Conservation (phyloP, 2,888 invertebrate genomes). For the Pyrocoelia pectoralis region DNA sequence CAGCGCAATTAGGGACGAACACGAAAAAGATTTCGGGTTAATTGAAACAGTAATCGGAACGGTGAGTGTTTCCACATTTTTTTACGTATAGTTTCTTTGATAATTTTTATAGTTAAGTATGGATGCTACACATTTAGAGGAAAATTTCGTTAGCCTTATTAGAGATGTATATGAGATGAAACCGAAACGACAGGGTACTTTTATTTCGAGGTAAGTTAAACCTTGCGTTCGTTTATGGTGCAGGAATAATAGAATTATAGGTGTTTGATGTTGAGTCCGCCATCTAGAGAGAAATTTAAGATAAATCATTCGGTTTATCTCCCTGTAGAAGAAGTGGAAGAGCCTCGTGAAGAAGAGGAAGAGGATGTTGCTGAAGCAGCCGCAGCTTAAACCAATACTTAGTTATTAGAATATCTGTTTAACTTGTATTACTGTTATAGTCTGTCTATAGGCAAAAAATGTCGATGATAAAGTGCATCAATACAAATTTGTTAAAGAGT, state of each 20-base stretch:
- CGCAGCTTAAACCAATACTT: conserved; percentile 13
- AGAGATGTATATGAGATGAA: conserved; percentile 70
- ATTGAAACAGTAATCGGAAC: conserved; percentile 74
- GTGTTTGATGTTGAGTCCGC: conserved; percentile 69
- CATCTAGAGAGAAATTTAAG: conserved; percentile 72
- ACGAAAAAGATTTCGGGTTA: conserved; percentile 75
- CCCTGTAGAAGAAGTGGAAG: conserved; percentile 48
- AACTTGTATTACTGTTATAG: no score
- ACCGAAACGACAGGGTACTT: conserved; percentile 74
- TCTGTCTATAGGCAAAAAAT: no score
- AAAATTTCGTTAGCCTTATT: conserved; percentile 73
- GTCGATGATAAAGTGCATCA: no score
- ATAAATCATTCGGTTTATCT: conserved; percentile 62
- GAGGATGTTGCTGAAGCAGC: conserved; percentile 32
- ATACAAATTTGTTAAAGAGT: no score
- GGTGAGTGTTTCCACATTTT: no score
- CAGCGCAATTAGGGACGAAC: conserved; percentile 70
- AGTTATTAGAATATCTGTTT: no score
- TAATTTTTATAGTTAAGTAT: conserved; percentile 71
- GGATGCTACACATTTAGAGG: conserved; percentile 73
- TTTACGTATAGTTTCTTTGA: no score
- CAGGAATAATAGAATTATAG: no score
- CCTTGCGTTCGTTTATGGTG: no score
- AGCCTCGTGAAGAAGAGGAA: conserved; percentile 41
- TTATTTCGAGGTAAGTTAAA: conserved; percentile 69